These are phyloP conservation scores for Sinella curviseta DNA, from an alignment of 1,140 invertebrate genomes.

Conservation along the genomic window DNA sequence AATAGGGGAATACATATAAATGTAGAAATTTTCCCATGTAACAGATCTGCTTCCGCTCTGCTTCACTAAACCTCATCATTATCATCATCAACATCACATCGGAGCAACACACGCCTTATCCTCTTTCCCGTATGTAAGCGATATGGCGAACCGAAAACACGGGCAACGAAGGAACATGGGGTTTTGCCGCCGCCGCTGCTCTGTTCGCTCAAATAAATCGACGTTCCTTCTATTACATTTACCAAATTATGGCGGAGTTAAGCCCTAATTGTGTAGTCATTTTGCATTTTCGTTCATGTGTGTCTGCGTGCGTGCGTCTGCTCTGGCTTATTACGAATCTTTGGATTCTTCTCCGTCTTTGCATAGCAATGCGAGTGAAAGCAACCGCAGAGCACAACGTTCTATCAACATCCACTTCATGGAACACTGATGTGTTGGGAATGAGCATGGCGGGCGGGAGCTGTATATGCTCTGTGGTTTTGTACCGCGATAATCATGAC, in stretches of 20 bases:
- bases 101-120: too few species aligned
- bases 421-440: too few species aligned
- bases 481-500: too few species aligned
- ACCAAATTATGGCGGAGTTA: background rate
- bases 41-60: background rate
- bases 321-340: too few species aligned
- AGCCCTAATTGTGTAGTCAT: background rate
- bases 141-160: background rate
- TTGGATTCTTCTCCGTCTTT: too few species aligned
- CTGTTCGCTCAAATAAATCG: background rate
- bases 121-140: too few species aligned
- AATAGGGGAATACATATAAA: background rate
- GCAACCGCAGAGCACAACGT: too few species aligned
- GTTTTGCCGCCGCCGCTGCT: background rate
- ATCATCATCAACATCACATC: too few species aligned
- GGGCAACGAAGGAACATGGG: background rate
- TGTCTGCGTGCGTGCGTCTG: background rate
- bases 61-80: background rate
- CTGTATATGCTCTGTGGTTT: too few species aligned
- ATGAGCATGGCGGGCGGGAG: too few species aligned
- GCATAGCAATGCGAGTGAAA: background rate
- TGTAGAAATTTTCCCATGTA: background rate
- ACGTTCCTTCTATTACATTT: background rate
- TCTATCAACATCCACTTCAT: too few species aligned
- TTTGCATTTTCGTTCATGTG: background rate